Evolutionary conservation across 1,140 invertebrate genomes (phyloP).

Genomic region (Portunus trituberculatus): DNA sequence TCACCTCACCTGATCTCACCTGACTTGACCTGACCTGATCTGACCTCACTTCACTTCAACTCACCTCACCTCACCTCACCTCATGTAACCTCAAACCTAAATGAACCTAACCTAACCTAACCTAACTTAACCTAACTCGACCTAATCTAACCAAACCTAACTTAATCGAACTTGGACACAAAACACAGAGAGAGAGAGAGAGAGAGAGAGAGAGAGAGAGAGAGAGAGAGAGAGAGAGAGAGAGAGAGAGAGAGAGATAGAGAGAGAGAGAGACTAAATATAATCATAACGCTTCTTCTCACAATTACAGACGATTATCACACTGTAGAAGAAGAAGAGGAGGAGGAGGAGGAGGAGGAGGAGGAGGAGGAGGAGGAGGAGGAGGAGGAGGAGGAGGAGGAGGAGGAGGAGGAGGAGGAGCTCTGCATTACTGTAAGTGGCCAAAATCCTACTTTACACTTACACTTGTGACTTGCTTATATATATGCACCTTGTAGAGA

Average conservation of each 20-base stretch:
- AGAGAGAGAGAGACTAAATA: not conserved
- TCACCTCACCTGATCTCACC: not conserved
- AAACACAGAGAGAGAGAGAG: no score
- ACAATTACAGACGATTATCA: not conserved
- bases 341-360: not conserved
- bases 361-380: no score
- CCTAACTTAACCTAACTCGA: not conserved
- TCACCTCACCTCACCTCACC: not conserved
- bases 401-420: not conserved
- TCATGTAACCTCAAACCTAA: conserved; percentile 29
- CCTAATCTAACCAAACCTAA: conserved; percentile 3
- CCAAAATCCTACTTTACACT: not conserved
- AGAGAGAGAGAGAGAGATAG: not conserved
- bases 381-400: not conserved
- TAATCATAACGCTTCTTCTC: not conserved
- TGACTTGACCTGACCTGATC: not conserved
- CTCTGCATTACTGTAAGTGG: not conserved
- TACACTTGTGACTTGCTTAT: not conserved
- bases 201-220: no score
- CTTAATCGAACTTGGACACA: not conserved
- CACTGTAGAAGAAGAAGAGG: not conserved
- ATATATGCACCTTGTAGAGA: not conserved
- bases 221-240: no score
- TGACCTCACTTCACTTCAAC: not conserved
- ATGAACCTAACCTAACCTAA: conserved; percentile 41